These are phyloP conservation scores for Chiridota heheva DNA, from an alignment of 35 echinoderm and acorn worm genomes.

Conservation along the genomic window DNA sequence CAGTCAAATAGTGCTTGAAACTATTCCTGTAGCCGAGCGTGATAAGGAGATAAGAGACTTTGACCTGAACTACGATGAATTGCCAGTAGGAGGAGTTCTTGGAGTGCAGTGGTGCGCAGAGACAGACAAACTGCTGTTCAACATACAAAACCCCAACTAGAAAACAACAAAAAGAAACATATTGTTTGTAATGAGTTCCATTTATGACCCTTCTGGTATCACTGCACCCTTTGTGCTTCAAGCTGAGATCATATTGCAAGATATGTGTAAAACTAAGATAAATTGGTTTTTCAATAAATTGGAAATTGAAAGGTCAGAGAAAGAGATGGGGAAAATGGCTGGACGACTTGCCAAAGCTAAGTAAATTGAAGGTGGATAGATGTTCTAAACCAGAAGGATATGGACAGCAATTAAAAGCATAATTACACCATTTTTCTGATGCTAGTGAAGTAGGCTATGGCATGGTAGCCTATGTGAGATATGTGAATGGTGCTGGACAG, in stretches of 20 bases:
- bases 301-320: too few relatives aligned
- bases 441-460: constrained; percentile 19
- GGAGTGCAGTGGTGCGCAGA: too few relatives aligned
- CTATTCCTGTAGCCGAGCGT: neutral
- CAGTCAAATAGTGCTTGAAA: neutral
- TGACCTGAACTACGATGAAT: neutral
- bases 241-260: neutral
- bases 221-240: neutral
- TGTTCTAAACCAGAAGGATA: neutral
- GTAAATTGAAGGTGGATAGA: constrained; percentile 8
- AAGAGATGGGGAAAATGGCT: constrained; percentile 35
- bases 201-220: neutral
- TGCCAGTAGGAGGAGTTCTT: neutral
- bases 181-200: too few relatives aligned
- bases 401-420: neutral
- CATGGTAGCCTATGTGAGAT: constrained; percentile 18
- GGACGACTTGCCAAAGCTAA: constrained; percentile 31
- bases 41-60: neutral
- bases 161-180: too few relatives aligned
- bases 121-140: too few relatives aligned
- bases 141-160: too few relatives aligned
- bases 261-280: neutral
- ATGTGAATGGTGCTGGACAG: neutral
- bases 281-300: too few relatives aligned
- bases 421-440: constrained; percentile 42